Percentiles rank a stretch among this genome's conserved stretches.
Conservation (phyloP, 1,140 invertebrate genomes). For the Mercenaria mercenaria region DNA sequence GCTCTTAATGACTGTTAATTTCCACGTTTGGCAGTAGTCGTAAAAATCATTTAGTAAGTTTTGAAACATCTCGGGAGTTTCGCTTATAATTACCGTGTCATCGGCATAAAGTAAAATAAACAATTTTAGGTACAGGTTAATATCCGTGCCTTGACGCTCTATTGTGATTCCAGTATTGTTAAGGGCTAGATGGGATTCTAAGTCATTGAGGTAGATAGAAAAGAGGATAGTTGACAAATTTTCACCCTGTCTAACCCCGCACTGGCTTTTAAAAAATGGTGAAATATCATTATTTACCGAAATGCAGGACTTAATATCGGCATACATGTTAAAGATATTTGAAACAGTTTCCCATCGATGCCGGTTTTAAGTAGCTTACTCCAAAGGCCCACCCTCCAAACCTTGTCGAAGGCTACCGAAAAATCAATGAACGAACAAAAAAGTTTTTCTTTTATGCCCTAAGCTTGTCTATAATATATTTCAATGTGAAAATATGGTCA, state of each 20-base stretch:
- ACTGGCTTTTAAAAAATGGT: constrained; percentile 3
- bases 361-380: constrained; percentile 23
- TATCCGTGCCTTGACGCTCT: neutral
- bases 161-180: neutral
- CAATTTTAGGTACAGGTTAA: neutral
- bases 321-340: constrained; percentile 57
- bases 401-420: constrained; percentile 56
- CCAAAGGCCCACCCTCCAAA: constrained; percentile 46
- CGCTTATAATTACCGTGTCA: no score
- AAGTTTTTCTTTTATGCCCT: constrained; percentile 26
- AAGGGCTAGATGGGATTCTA: neutral
- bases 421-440: constrained; percentile 67
- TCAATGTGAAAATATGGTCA: constrained; percentile 24
- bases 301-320: constrained; percentile 53
- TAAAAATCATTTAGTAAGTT: neutral
- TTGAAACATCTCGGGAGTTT: no score
- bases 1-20: neutral
- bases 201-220: constrained; percentile 31
- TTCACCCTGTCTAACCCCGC: constrained; percentile 58
- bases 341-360: constrained; percentile 59
- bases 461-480: constrained; percentile 9
- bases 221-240: constrained; percentile 3
- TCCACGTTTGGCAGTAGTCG: neutral
- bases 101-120: constrained; percentile 12
- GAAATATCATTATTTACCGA: constrained; percentile 2